A percentile compares a stretch with the other conserved stretches of the same genome.
Evolutionary conservation across 2,888 invertebrate genomes (phyloP).

Genomic region (Strigamia transsilvanica): DNA sequence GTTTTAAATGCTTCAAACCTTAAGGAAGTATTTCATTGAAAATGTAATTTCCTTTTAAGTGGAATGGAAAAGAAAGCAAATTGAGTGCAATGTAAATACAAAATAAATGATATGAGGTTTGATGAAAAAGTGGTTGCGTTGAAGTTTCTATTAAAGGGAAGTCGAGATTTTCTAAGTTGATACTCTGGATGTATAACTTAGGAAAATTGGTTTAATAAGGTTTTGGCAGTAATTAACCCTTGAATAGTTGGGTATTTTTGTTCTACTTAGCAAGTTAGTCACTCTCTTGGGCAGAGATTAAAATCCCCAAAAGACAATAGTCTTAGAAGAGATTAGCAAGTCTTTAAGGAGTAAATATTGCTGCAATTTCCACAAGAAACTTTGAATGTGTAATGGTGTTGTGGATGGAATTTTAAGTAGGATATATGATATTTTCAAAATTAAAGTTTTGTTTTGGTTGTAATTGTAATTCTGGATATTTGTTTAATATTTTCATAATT

Average conservation of each 20-base stretch:
- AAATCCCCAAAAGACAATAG: constrained; percentile 21
- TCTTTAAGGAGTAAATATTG: constrained; percentile 40
- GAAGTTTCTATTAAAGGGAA: not conserved
- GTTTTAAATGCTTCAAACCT: not conserved
- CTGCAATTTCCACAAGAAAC: constrained; percentile 12
- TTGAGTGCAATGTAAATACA: not conserved
- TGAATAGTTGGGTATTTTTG: constrained; percentile 9
- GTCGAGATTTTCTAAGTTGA: not conserved
- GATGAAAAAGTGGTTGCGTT: not conserved
- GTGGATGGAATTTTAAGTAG: not conserved
- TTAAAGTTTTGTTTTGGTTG: not conserved
- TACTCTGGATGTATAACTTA: not conserved
- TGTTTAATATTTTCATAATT: too few relatives aligned
- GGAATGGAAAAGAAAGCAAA: not conserved
- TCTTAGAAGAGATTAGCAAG: constrained; percentile 39
- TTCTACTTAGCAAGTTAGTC: constrained; percentile 5
- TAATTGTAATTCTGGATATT: too few relatives aligned
- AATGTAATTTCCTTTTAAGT: not conserved
- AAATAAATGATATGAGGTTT: not conserved
- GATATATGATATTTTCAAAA: not conserved
- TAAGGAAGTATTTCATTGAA: not conserved
- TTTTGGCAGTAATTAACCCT: constrained; percentile 18
- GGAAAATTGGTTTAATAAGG: not conserved
- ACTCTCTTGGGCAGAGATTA: not conserved
- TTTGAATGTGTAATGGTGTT: not conserved